These are phyloP conservation scores for Eidolon dupreanum DNA, from an alignment of 2,797 vertebrate genomes.

Conservation along the genomic window DNA sequence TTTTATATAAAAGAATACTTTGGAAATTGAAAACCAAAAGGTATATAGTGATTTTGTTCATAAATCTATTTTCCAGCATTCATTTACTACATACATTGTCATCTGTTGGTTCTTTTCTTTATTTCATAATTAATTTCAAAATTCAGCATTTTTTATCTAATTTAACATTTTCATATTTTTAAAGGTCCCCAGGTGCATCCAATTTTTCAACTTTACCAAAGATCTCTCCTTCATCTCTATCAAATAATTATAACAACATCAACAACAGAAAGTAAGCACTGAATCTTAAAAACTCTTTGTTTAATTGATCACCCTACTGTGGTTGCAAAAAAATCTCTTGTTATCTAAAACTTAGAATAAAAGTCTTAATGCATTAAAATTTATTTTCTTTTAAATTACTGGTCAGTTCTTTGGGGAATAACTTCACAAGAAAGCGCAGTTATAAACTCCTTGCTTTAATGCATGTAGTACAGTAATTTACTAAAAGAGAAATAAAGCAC, in stretches of 20 bases:
- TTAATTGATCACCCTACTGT: conserved; percentile 80
- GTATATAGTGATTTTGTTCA: conserved; percentile 75
- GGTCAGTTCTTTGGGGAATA: conserved; percentile 58
- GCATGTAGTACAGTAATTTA: conserved; percentile 23
- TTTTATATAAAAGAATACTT: conserved; percentile 68
- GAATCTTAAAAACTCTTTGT: conserved; percentile 85
- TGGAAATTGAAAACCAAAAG: conserved; percentile 54
- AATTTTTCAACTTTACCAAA: conserved; percentile 99
- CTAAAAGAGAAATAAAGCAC: conserved; percentile 53
- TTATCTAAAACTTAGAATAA: conserved; percentile 78
- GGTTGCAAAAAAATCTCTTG: conserved; percentile 72
- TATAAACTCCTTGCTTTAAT: conserved; percentile 58
- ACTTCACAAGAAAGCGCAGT: conserved; percentile 14
- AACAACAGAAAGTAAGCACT: conserved; percentile 99
- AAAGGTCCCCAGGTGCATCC: conserved; percentile 99
- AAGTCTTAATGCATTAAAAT: conserved; percentile 77
- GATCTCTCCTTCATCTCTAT: conserved; percentile 98
- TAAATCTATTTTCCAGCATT: conserved; percentile 79
- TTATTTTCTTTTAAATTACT: conserved; percentile 72
- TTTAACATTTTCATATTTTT: conserved; percentile 97
- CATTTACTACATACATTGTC: conserved; percentile 83
- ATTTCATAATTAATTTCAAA: conserved; percentile 84
- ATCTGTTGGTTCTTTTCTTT: conserved; percentile 84
- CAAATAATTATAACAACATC: conserved; percentile 99
- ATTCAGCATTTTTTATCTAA: conserved; percentile 90